Percentiles rank a stretch among this genome's conserved stretches.
Conservation (phyloP, 2,888 invertebrate genomes). For the Drosophila pseudotakahashii region DNA sequence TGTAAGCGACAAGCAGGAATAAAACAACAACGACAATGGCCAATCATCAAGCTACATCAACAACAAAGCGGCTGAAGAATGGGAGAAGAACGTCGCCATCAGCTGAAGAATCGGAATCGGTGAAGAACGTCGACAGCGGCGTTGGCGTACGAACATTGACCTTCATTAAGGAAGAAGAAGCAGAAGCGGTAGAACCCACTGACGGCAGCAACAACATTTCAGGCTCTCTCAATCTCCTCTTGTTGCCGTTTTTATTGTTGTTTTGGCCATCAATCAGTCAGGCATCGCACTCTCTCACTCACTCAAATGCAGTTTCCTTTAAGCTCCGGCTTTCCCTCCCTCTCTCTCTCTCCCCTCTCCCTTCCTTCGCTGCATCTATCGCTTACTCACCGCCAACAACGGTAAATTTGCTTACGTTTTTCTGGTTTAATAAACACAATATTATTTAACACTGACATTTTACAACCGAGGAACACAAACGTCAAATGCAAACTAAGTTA, state of each 20-base stretch:
- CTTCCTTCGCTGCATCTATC: slow-evolving; percentile 19
- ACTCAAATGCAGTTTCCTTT: slow-evolving; percentile 26
- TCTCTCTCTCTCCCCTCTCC: neutral
- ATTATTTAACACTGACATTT: slow-evolving; percentile 68
- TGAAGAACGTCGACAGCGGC: slow-evolving; percentile 44
- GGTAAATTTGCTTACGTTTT: slow-evolving; percentile 47
- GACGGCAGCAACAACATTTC: slow-evolving; percentile 28
- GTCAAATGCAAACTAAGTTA: slow-evolving; percentile 30
- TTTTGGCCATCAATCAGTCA: slow-evolving; percentile 47
- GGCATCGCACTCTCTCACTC: slow-evolving; percentile 12
- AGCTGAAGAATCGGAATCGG: slow-evolving; percentile 24
- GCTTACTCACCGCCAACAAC: slow-evolving; percentile 45
- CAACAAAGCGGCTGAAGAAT: slow-evolving; percentile 29
- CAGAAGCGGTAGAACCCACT: slow-evolving; percentile 34
- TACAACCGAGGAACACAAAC: slow-evolving; percentile 47
- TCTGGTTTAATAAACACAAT: slow-evolving; percentile 44
- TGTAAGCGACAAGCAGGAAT: slow-evolving; percentile 34
- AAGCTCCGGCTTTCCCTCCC: neutral
- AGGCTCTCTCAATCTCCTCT: slow-evolving; percentile 19
- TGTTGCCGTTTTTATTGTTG: slow-evolving; percentile 11
- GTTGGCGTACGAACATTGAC: slow-evolving; percentile 79
- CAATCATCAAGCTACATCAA: slow-evolving; percentile 46
- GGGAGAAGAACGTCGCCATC: slow-evolving; percentile 32
- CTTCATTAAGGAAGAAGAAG: slow-evolving; percentile 75
- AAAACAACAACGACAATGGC: slow-evolving; percentile 31